Base-by-base conservation (phyloP, 2,888 invertebrate species). In the Panorpa germanica region DNA sequence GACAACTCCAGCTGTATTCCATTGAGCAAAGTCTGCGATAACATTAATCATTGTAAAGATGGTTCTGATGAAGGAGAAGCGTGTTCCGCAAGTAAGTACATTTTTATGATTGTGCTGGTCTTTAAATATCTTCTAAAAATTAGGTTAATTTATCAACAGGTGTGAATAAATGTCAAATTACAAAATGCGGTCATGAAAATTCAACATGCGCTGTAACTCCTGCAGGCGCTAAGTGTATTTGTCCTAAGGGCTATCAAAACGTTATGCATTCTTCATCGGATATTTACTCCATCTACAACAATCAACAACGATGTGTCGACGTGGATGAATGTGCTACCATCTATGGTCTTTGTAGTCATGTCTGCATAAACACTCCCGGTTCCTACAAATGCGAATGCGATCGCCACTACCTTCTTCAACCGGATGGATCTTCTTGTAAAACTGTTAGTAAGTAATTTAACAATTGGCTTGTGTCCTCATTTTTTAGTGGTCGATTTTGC, bases 291-390 rank as follows among this genome's bases (percentile, higher is more conserved):
- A n/a, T n/a, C n/a, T n/a, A n/a, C n/a, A n/a, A n/a, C n/a, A n/a
- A n/a, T n/a, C n/a, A n/a, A n/a, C n/a, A n/a, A n/a, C n/a, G n/a
- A n/a, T n/a, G n/a, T 37, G 44, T 50, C 36, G 74, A 74, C 40
- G 54, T 70, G 4, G 55, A 80, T 43, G 74, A 75, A 41, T 80
- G 80, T 39, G 49, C 59, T 19, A n/a, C n/a, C n/a, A 45, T 50
- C 1, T 59, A 58, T 35, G 75, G 75, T 1, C 50, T 59, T 5
- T 82, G 82, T 43, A 72, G 74, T 29, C 82, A 82, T 37, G 49
- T 45, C 7, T 83, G 82, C 42, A 41, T 51, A 1, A 76, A 78
- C 38, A 50, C 40, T 0, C 46, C 49, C 0, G 71, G 72, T 0
- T 60, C 65, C 1, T 75, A 64, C 41, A 44, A 39, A 3, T 82